Base-by-base conservation (phyloP, 2,113 vertebrate species). In the Calcarius ornatus region DNA sequence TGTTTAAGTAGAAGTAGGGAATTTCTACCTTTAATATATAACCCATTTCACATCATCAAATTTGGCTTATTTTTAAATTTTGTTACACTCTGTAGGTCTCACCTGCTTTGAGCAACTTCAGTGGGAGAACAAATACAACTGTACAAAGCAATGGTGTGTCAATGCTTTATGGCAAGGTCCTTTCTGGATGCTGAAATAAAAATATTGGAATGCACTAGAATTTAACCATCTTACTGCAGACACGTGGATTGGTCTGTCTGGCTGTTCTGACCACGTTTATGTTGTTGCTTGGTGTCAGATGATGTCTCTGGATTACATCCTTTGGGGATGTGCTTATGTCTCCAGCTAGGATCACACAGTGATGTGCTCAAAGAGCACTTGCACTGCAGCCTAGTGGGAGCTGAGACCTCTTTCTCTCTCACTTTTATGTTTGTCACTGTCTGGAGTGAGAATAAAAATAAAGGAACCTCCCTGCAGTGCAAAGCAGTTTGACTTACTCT, bases 71-170 rank as follows among this genome's bases (percentile, higher is more conserved):
- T 51, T 18, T 24, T 6, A 18, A 20, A 15, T 57, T 79, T 35
- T 77, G 3, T 81, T 35, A 9, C 5, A 19, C 1, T 0, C 0
- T 15, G 5, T 11, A 33, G 11, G 4, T 75, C 43, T 73, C 28
- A 31, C 27, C 15, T 54, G 54, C 64, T 59, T 50, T 25, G 35
- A 66, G 33, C 17, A 37, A 3, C 43, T 88, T 84, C 42, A 23
- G 15, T 78, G 68, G 31, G 30, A 35, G 20, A 37, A 25, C 42
- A 68, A 71, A 81, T 11, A 22, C 28, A 56, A 10, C 3, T 4
- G 13, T 24, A 4, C 23, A 61, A 54, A 45, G 13, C 54, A 31
- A 7, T 8, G 15, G 20, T 0, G 1, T 11, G 28, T 22, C 0
- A 4, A 63, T 77, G 33, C 54, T 70, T 57, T 35, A 33, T 35